phyloP scores from a whole-genome alignment of 2,797 vertebrate genomes.

The Myotis daubentonii region DNA sequence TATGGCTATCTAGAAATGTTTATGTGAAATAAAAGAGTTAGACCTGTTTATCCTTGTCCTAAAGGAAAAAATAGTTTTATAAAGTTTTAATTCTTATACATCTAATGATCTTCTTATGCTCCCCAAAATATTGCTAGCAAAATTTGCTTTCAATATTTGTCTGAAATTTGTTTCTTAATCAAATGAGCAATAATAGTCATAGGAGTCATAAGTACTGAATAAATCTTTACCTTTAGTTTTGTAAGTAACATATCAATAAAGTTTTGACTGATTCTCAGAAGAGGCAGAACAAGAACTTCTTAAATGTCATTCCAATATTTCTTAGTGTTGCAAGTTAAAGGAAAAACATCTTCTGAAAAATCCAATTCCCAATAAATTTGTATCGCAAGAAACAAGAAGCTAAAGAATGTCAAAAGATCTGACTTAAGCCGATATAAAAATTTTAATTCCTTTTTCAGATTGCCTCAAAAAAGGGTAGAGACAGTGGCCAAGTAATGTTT shows the following conservation, averaged over 20 bases:
- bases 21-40: background rate
- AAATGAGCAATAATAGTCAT: background rate
- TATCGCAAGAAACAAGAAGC: background rate
- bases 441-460: background rate
- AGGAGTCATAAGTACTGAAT: background rate
- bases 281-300: background rate
- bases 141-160: background rate
- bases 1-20: background rate
- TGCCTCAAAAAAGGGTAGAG: background rate
- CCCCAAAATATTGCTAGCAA: background rate
- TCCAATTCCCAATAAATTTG: conserved; percentile 19
- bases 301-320: conserved; percentile 50
- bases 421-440: background rate
- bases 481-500: background rate
- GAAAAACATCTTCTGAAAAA: background rate
- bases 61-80: background rate
- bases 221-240: background rate
- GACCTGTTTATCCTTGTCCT: background rate
- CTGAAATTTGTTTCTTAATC: background rate
- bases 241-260: conserved; percentile 17
- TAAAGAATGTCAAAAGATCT: background rate
- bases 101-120: background rate
- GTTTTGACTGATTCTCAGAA: conserved; percentile 17
- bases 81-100: conserved; percentile 8
- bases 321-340: conserved; percentile 7